These are phyloP conservation scores for Athalia circularis DNA, from an alignment of 2,888 invertebrate species.

Conservation along the genomic window DNA sequence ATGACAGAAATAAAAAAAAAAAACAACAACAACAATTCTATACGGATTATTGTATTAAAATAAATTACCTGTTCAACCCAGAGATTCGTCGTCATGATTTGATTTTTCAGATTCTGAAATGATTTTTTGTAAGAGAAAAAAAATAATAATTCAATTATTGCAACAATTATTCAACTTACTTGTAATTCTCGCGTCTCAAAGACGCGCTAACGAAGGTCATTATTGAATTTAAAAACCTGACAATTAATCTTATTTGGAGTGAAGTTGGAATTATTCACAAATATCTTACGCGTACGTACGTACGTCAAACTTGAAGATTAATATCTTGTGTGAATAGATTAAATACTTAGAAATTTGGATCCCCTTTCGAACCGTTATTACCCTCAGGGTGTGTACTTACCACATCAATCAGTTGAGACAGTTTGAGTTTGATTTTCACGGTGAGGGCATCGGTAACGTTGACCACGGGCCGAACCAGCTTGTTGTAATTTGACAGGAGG, in stretches of 20 bases:
- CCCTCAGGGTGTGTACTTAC: constrained; percentile 76
- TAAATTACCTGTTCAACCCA: constrained; percentile 80
- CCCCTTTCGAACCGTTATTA: background rate
- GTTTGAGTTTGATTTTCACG: constrained; percentile 90
- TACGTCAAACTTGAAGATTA: constrained; percentile 32
- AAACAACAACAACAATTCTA: background rate
- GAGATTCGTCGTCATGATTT: constrained; percentile 82
- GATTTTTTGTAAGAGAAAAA: constrained; percentile 55
- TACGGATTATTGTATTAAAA: background rate
- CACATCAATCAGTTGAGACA: constrained; percentile 93
- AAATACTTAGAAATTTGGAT: constrained; percentile 20
- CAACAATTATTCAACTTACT: background rate
- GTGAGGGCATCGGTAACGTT: constrained; percentile 90
- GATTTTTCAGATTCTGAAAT: constrained; percentile 81
- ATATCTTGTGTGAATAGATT: constrained; percentile 23
- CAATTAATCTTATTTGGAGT: too few species aligned
- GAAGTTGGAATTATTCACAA: too few species aligned
- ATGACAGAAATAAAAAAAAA: background rate
- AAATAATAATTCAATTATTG: constrained; percentile 41
- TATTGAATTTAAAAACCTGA: too few species aligned
- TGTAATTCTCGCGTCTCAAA: too few species aligned
- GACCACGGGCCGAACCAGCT: constrained; percentile 89
- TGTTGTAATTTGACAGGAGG: constrained; percentile 90
- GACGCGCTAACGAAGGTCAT: too few species aligned
- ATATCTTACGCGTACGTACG: too few species aligned